A percentile compares a stretch with the other conserved stretches of the same genome.
Conservation (phyloP, 2,888 invertebrate genomes). For the Diaphora mendica region DNA sequence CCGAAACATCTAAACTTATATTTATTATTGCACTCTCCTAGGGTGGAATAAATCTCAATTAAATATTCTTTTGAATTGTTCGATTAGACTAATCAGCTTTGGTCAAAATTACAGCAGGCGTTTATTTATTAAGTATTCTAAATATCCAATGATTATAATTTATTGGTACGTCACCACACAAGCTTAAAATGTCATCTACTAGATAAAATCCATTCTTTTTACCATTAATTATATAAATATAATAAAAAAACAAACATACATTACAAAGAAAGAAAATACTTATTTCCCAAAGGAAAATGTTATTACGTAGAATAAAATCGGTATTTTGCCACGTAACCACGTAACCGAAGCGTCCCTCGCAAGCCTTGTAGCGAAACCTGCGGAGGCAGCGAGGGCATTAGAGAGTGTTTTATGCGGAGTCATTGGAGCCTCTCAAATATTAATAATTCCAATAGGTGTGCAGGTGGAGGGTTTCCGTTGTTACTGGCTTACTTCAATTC, state of each 20-base stretch:
- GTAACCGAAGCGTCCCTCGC: background rate
- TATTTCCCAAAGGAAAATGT: background rate
- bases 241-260: background rate
- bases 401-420: slow-evolving; percentile 45
- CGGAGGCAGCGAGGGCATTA: slow-evolving; percentile 33
- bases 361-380: slow-evolving; percentile 2
- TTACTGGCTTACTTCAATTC: background rate
- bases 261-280: background rate
- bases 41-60: too few relatives aligned
- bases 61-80: too few relatives aligned
- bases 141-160: too few relatives aligned
- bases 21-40: too few relatives aligned
- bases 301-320: background rate
- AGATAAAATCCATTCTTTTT: too few relatives aligned
- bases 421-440: slow-evolving; percentile 49
- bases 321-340: slow-evolving; percentile 12
- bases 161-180: too few relatives aligned
- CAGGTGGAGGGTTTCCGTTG: slow-evolving; percentile 1
- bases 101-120: too few relatives aligned
- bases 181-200: too few relatives aligned
- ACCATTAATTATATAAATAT: background rate
- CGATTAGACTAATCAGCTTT: too few relatives aligned
- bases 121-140: too few relatives aligned
- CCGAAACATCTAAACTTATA: too few relatives aligned
- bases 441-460: slow-evolving; percentile 43